Conservation (phyloP, 2,113 vertebrate genomes). For the Haliaeetus leucogaster region DNA sequence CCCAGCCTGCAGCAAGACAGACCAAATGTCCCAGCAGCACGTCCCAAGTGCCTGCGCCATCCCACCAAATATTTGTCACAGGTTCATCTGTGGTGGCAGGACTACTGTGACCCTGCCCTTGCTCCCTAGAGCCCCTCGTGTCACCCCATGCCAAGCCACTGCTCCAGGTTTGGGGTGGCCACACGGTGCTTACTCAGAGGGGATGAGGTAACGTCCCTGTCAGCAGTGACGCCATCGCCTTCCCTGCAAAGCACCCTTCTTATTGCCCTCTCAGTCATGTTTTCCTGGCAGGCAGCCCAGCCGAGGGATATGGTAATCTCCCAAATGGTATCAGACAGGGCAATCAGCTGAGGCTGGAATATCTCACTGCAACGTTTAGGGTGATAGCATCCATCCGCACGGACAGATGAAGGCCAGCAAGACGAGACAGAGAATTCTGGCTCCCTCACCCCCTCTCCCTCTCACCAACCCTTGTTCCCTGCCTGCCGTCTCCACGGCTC, state of each 20-base stretch:
- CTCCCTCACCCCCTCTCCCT: not conserved
- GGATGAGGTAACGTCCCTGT: conserved; percentile 9
- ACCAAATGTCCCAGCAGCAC: not conserved
- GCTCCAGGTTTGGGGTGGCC: not conserved
- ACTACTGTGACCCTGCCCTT: not conserved
- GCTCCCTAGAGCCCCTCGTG: not conserved
- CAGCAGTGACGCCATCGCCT: not conserved
- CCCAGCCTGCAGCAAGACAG: not conserved
- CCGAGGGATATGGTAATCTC: conserved; percentile 1
- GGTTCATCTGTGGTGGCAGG: not conserved
- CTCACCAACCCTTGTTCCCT: not conserved
- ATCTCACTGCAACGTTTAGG: not conserved
- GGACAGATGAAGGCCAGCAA: not conserved
- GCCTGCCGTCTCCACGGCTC: not conserved
- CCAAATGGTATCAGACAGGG: not conserved
- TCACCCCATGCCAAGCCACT: not conserved
- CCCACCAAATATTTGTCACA: not conserved
- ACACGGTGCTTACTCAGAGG: not conserved
- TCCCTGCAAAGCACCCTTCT: conserved; percentile 48
- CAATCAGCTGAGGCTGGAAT: not conserved
- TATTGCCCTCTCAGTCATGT: conserved; percentile 51
- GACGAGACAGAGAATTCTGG: not conserved
- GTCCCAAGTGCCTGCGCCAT: fast-evolving
- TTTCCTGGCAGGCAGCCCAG: conserved; percentile 66
- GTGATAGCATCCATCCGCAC: not conserved